These are phyloP conservation scores for Sciurus niger DNA, from an alignment of 2,113 vertebrate species.

Conservation along the genomic window DNA sequence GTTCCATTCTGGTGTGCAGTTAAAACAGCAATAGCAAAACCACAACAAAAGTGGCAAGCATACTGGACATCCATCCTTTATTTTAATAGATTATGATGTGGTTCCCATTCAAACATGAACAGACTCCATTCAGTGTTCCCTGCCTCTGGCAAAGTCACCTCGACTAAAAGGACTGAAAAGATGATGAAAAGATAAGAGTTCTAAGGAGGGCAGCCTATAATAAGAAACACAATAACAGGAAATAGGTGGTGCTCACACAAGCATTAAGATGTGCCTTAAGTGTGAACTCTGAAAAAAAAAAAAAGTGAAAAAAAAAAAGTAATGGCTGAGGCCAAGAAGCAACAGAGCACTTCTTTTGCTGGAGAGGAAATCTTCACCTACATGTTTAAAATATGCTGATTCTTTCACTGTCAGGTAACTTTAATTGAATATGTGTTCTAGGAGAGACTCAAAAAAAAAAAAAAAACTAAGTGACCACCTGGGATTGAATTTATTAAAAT, in stretches of 20 bases:
- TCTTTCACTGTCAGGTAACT: not conserved
- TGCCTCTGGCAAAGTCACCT: conserved; percentile 69
- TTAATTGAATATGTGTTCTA: conserved; percentile 15
- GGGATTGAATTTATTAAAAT: not conserved
- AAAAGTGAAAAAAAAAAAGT: conserved; percentile 53
- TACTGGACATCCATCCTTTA: not conserved
- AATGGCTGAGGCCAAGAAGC: not conserved
- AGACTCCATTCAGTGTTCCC: conserved; percentile 55
- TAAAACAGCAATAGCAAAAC: conserved; percentile 52
- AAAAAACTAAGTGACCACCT: not conserved
- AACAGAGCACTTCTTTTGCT: not conserved
- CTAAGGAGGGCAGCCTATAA: conserved; percentile 62
- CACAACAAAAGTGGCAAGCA: not conserved
- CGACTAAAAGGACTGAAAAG: not conserved
- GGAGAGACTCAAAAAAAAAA: not conserved
- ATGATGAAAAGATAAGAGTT: conserved; percentile 64
- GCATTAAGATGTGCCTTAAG: conserved; percentile 68
- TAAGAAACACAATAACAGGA: conserved; percentile 80
- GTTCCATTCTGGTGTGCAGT: conserved; percentile 38
- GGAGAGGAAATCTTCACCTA: not conserved
- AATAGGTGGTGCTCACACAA: conserved; percentile 76
- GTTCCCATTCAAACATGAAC: not conserved
- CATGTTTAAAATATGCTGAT: not conserved
- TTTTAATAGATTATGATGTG: not conserved
- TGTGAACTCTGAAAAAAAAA: conserved; percentile 57